These are phyloP conservation scores for Cecidostiba fungosa DNA, from an alignment of 2,888 invertebrate genomes.

Conservation along the genomic window DNA sequence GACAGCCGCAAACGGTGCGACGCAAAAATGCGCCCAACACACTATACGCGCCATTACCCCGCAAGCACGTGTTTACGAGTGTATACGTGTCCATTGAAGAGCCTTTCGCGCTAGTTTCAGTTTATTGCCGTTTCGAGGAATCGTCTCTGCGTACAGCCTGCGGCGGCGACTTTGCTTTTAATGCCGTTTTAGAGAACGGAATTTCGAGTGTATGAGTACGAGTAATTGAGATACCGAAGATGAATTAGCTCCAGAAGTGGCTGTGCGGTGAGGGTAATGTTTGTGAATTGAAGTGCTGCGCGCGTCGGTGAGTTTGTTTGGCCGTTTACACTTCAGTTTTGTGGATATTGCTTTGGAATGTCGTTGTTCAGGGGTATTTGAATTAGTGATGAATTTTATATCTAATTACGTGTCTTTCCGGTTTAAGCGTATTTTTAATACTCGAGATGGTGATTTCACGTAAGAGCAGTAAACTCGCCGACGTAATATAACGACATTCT, in stretches of 20 bases:
- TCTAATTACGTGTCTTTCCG: too few relatives aligned
- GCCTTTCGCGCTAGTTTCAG: background rate
- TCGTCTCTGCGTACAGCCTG: background rate
- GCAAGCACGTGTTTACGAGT: conserved; percentile 41
- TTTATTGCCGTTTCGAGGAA: conserved; percentile 32
- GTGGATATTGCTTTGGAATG: background rate
- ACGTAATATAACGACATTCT: too few relatives aligned
- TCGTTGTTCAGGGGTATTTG: background rate
- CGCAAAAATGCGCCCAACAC: background rate
- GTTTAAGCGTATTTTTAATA: too few relatives aligned
- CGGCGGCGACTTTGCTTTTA: background rate
- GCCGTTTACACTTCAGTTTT: background rate
- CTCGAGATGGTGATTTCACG: too few relatives aligned
- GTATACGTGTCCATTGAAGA: background rate
- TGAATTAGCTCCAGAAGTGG: background rate
- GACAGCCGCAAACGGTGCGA: background rate
- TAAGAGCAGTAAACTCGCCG: too few relatives aligned
- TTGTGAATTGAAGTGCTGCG: background rate
- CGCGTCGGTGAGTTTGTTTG: background rate
- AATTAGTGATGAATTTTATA: background rate
- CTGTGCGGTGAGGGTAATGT: background rate
- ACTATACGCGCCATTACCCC: background rate
- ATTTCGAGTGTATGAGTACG: background rate
- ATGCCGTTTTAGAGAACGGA: background rate
- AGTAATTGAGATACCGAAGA: background rate